Base-by-base conservation (phyloP, 92 coral and sea anemone species). In the Metridium senile region DNA sequence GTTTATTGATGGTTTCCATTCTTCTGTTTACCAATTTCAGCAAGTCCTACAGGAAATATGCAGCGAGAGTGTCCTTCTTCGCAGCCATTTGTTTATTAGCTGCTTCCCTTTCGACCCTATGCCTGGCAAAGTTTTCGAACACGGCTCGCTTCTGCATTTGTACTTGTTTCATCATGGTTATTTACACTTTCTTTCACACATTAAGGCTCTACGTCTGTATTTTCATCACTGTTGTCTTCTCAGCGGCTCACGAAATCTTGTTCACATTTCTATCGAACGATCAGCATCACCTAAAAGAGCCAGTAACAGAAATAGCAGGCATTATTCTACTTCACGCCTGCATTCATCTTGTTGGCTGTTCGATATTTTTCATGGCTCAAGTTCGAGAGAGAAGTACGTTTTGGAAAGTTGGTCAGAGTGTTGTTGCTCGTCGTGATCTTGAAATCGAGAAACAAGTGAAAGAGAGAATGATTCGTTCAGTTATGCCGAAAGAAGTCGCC, bases 321-420 rank as follows among this genome's bases (percentile, higher is more conserved):
- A 91, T 93, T 43, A 58, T 93, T 26, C 33, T 93, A 8, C 90
- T 96, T 0, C 99, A 96, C 65, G 83, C 91, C 35, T 89, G 97
- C 53, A 93, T 96, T 54, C 99, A 96, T 81, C 79, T 96, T 49
- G 90, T 93, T 64, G 99, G 97, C 10, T 87, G 93, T 33, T 93
- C 95, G 65, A 96, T 96, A 45, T 93, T 93, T 51, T 96, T 93
- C 84, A 96, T 93, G 99, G 99, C 99, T 0, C 99, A 96, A 49
- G 97, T 93, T n/a, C 96, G 99, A 43, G 99, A 96, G 58, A 85
- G 99, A 9, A 96, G 99, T 70, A 96, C 99, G 20, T 96, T 96
- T 80, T 96, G 99, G 99, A 96, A 96, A 77, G 97, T 96, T 30
- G 99, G 99, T 1, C 99, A 96, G 80, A 90, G 97, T 73, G 89